Evolutionary conservation across 2,888 invertebrate genomes (phyloP), one percentile per base, ranked within the genome.

Genomic region (Euspilapteryx auroguttella): DNA sequence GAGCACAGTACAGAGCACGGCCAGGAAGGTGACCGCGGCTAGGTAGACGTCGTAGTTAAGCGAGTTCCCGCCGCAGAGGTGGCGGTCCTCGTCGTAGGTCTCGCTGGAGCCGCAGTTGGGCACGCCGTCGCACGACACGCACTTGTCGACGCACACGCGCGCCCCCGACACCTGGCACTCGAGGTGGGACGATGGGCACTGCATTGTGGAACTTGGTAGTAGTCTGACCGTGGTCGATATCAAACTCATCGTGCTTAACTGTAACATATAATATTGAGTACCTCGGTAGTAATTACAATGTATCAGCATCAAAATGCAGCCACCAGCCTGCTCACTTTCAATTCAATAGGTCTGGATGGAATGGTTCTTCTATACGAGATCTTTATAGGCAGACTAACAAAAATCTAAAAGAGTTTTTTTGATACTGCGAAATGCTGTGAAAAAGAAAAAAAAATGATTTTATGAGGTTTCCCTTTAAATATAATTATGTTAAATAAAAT

Each of bases 31-130:
- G 34, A 61, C 37, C 1, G 68, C 61, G 1, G 66, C 65, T 9
- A 71, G 42, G 14, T 44, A 55, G n/a, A 71, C 58, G 36, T 55
- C 59, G 33, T 55, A 55, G 24, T 52, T 50, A 17, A 17, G 8
- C 8, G 8, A n/a, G 0, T 41, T 36, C 6, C 34, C 45, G 2
- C 61, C 63, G 26, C 73, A 73, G 27, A 40, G 34, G 4, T 58
- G 39, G 1, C 65, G 55, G 27, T 73, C 73, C 36, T 73, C 73
- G 31, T 73, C 73, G 34, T 73, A 71, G 20, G 69, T 54, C 21
- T 65, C 71, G 32, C 55, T 49, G 12, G 66, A 49, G 9, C 73
- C 73, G 34, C 73, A 73, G 40, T 71, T 71, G 1, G 73, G 69
- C 9, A 73, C 47, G 4, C 65, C 65, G 26, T 73, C 68, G 32